Evolutionary conservation across 2,888 invertebrate species (phyloP), one percentile per base, ranked within the genome.

Genomic region (Acheta domesticus): DNA sequence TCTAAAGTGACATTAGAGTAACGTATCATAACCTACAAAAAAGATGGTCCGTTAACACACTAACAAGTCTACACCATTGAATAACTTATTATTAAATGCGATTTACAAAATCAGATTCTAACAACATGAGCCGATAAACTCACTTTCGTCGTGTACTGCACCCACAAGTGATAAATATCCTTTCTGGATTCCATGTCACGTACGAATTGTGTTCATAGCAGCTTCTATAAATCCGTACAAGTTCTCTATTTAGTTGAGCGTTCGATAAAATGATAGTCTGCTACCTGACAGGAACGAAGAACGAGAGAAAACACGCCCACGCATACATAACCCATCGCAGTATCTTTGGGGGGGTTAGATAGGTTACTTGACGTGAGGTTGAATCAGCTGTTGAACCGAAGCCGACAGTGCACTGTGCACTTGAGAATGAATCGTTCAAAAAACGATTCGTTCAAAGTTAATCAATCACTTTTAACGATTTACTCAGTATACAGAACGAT

Each of bases 71-170:
- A 36, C 36, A 36, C 5, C 36, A 36, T 36, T 36, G 36, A 36
- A 36, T 36, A 8, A 36, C 36, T 8, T 36, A 8, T 36, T 36
- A 8, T 8, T 8, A 36, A 8, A 36, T 8, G 36, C 36, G 5
- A 36, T 36, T 36, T 36, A 36, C 5, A 36, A 36, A 36, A 36
- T 36, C 36, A 36, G 36, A 8, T 62, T 62, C 62, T 62, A 12
- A 16, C 62, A 62, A 62, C 14, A 62, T 4, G n/a, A 19, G 62
- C 62, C 16, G 62, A 19, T 19, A 1, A 62, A 19, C 81, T 80
- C 85, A 89, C 89, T 88, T 89, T 89, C 80, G 89, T 89, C 82
- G 89, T 89, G 84, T 89, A 89, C 84, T 89, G 88, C 83, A 89
- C 86, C 89, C 89, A 89, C 80, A 88, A 85, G 83, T 88, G 87